Percentiles rank a stretch among this genome's conserved stretches.
Conservation (phyloP, 2,888 invertebrate species). For the Sarcophaga carnaria region DNA sequence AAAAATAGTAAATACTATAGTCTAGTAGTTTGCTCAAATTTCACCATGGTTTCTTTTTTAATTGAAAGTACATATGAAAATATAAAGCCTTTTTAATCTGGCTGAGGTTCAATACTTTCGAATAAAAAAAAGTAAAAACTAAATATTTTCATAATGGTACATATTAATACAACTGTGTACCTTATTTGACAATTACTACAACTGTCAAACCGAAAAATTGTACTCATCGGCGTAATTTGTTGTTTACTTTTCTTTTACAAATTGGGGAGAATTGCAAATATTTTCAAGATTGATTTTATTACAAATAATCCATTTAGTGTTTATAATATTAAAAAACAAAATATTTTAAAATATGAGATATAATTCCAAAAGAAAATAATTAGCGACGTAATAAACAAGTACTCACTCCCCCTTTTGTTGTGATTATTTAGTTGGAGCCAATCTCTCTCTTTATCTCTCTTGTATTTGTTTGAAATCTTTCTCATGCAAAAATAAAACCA, state of each 20-base stretch:
- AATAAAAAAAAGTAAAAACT: background rate
- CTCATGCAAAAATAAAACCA: constrained; percentile 52
- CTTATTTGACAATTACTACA: background rate
- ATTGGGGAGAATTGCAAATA: background rate
- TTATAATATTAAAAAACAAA: too few relatives aligned
- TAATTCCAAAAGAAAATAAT: background rate
- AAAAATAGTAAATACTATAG: too few relatives aligned
- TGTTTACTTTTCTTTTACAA: constrained; percentile 13
- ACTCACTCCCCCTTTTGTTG: constrained; percentile 19
- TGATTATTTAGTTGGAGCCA: constrained; percentile 24
- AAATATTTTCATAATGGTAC: background rate
- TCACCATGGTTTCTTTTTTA: too few relatives aligned
- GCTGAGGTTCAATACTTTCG: background rate
- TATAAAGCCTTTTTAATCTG: too few relatives aligned
- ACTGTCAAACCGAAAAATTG: constrained; percentile 3
- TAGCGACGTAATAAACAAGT: background rate
- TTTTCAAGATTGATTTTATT: background rate
- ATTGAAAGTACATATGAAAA: too few relatives aligned
- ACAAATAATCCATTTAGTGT: too few relatives aligned
- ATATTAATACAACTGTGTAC: background rate
- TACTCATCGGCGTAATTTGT: constrained; percentile 32
- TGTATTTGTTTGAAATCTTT: constrained; percentile 17
- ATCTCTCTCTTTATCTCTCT: constrained; percentile 1
- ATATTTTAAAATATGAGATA: background rate
- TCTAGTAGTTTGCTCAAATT: too few relatives aligned